phyloP scores from a whole-genome alignment of 2,797 vertebrate genomes.

The Pseudomugil gertrudae region DNA sequence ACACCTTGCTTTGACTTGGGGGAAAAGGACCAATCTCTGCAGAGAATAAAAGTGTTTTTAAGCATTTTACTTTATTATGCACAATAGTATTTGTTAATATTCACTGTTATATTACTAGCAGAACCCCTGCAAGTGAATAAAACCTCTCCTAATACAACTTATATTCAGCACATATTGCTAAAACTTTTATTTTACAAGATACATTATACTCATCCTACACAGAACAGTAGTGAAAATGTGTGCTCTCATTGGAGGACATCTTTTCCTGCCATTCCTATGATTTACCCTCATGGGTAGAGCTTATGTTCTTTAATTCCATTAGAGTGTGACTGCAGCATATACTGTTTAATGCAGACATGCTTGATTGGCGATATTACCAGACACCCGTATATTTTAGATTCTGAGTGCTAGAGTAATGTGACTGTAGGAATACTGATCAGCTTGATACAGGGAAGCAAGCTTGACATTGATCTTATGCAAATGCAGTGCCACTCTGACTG shows the following conservation, averaged over 20 bases:
- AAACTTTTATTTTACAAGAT: constrained; percentile 8
- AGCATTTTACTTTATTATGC: background rate
- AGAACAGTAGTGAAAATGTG: constrained; percentile 22
- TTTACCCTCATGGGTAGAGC: constrained; percentile 29
- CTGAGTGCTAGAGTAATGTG: constrained; percentile 58
- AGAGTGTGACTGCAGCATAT: constrained; percentile 26
- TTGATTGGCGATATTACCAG: constrained; percentile 54
- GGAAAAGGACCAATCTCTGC: background rate
- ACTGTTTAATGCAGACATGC: constrained; percentile 19
- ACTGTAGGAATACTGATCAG: constrained; percentile 72
- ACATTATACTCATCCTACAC: constrained; percentile 18
- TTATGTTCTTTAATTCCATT: constrained; percentile 41
- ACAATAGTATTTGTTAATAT: background rate
- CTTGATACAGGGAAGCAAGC: constrained; percentile 53
- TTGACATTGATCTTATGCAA: constrained; percentile 77
- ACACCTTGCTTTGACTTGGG: background rate
- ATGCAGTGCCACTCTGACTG: constrained; percentile 59
- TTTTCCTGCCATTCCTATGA: constrained; percentile 35
- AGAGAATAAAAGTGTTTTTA: background rate
- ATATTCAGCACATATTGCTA: constrained; percentile 1
- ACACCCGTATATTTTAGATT: constrained; percentile 61
- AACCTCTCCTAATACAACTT: background rate
- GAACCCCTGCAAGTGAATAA: background rate
- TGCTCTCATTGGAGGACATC: constrained; percentile 31
- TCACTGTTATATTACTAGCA: background rate